Evolutionary conservation across 2,797 vertebrate species (phyloP), one percentile per base, ranked within the genome.

Genomic region (Philypnodon macrostomus): DNA sequence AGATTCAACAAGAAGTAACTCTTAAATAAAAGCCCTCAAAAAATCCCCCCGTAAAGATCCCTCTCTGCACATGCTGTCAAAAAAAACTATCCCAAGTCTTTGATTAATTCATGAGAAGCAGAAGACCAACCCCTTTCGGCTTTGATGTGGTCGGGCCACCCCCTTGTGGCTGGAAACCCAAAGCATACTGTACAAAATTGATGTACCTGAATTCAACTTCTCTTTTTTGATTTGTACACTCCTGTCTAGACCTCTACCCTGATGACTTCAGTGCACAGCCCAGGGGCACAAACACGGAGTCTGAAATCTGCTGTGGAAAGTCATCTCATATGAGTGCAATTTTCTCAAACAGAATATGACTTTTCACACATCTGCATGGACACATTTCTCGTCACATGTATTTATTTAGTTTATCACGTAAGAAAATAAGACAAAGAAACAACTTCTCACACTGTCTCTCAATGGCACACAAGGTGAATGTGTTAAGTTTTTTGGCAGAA

Each of bases 381-480:
- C 9, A 10, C 27, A 14, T 37, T 58, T 77, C 62, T 74, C 15
- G 39, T 64, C 73, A 79, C 80, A 85, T 59, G 70, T 70, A 75
- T 88, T 89, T 87, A 88, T 89, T 90, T 77, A 63, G 72, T 86
- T 82, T 67, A 83, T 87, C 72, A 85, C 82, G 77, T 90, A 90
- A 88, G 87, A 91, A 91, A 90, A 89, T 86, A 88, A 89, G 86
- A 90, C 87, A 87, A 85, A 83, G 66, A 81, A 85, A 85, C 67
- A 68, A 80, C 80, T 84, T 70, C 75, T 85, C 80, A 81, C 79
- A 79, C 85, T 81, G 80, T 82, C 76, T 80, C 77, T 83, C 83
- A 75, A 88, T 87, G 87, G 89, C 89, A 91, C 90, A 88, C 85
- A 73, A 88, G 87, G 85, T 89, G 85, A 90, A 84, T 68, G 79